Evolutionary conservation across 1,140 invertebrate genomes (phyloP).

Genomic region (Pteromalus puparum): DNA sequence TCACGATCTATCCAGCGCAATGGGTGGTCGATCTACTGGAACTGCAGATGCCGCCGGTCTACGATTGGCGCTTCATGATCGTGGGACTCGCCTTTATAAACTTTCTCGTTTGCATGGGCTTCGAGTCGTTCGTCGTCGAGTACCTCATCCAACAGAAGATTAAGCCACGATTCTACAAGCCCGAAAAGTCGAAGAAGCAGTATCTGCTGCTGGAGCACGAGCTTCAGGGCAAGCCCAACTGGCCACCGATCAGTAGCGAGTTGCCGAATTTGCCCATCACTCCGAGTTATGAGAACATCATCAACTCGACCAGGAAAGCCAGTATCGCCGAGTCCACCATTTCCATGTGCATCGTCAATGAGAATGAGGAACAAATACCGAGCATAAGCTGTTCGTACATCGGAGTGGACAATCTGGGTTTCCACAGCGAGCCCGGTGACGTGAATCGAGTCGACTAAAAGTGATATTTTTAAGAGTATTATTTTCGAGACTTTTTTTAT

Average conservation of each 20-base stretch:
- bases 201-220: slow-evolving; percentile 75
- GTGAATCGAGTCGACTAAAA: slow-evolving; percentile 38
- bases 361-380: slow-evolving; percentile 41
- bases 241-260: slow-evolving; percentile 63
- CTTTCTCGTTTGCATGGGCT: slow-evolving; percentile 78
- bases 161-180: slow-evolving; percentile 75
- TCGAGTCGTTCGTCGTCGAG: slow-evolving; percentile 80
- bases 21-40: slow-evolving; percentile 80
- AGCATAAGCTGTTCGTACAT: slow-evolving; percentile 32
- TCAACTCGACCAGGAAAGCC: slow-evolving; percentile 47
- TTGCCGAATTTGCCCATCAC: slow-evolving; percentile 57
- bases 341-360: slow-evolving; percentile 33
- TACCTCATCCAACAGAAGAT: slow-evolving; percentile 77
- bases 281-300: slow-evolving; percentile 59
- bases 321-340: slow-evolving; percentile 34
- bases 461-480: slow-evolving; percentile 51
- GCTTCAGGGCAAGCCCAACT: slow-evolving; percentile 63
- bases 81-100: slow-evolving; percentile 78
- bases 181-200: slow-evolving; percentile 76
- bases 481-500: slow-evolving; percentile 29
- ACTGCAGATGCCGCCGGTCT: slow-evolving; percentile 80
- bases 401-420: slow-evolving; percentile 59
- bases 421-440: slow-evolving; percentile 34
- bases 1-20: slow-evolving; percentile 81
- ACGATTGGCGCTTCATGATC: slow-evolving; percentile 80